These are phyloP conservation scores for Oligia latruncula DNA, from an alignment of 2,888 invertebrate genomes.

Conservation along the genomic window DNA sequence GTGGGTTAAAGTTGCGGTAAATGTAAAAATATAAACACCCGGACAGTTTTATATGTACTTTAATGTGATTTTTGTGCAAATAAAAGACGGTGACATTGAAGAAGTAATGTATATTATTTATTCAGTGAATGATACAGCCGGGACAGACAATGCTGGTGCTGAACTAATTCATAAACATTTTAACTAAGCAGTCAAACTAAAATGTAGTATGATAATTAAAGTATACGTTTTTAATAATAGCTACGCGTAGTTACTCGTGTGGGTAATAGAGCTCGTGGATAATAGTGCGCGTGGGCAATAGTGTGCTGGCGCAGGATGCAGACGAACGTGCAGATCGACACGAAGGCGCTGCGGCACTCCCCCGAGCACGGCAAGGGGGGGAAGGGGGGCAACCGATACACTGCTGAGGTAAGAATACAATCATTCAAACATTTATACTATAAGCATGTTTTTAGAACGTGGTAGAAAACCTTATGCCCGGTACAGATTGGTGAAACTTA, in stretches of 20 bases:
- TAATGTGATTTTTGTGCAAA: conserved; percentile 7
- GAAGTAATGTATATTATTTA: background rate
- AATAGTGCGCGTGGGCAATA: background rate
- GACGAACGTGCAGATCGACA: conserved; percentile 94
- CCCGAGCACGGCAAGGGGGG: conserved; percentile 91
- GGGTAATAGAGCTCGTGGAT: background rate
- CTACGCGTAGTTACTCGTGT: background rate
- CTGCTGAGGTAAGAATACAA: conserved; percentile 87
- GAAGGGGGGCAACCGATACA: conserved; percentile 83
- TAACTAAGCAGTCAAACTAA: background rate
- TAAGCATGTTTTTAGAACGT: background rate
- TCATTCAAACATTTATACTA: background rate
- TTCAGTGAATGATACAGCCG: background rate
- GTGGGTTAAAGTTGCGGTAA: background rate
- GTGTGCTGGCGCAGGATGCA: conserved; percentile 87
- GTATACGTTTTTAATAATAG: background rate
- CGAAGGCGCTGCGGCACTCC: conserved; percentile 91
- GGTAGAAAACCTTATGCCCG: too few relatives aligned
- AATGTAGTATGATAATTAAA: too few relatives aligned
- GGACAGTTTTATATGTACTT: conserved; percentile 14
- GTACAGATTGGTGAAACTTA: background rate
- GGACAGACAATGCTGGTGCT: background rate
- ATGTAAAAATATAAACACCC: conserved; percentile 3
- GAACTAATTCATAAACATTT: background rate
- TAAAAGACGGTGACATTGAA: background rate